Base-by-base conservation (phyloP, 2,113 vertebrate genomes). In the Promerops cafer region DNA sequence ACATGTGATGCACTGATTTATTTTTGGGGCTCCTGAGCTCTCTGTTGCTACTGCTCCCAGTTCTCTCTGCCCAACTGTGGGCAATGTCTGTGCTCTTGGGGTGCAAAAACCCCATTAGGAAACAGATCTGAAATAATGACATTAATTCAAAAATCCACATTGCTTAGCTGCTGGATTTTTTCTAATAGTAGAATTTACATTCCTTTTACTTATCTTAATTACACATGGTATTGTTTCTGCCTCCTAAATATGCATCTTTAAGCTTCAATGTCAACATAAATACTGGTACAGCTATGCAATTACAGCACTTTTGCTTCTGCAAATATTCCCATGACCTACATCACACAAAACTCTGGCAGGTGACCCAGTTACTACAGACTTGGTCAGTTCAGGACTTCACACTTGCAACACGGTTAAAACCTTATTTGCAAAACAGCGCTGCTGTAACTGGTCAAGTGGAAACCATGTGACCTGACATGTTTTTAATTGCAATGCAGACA, bases 301-400 rank as follows among this genome's bases (percentile, higher is more conserved):
- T 74, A 83, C 7, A 93, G 71, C 65, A 79, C 65, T 95, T 86
- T 52, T 89, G 66, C 77, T 94, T 95, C 89, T 94, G 69, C 77
- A 87, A 93, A 83, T 90, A 80, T 87, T 95, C 66, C 86, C 57
- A 74, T 80, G 94, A 91, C 81, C 80, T 84, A 75, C 22, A 8
- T 92, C 69, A 54, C 86, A 50, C 72, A 83, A 91, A 76, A 6
- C 79, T 65, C 37, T 54, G 30, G 86, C 72, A 92, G 71, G 59
- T 90, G 95, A 96, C 83, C 93, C 86, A 89, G 83, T 92, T 94
- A 54, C 89, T 87, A 83, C 80, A 93, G 91, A 83, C 86, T 93
- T 81, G 80, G 68, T 92, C 83, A 92, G 91, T 81, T 75, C 76
- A 96, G 89, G 71, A 92, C 92, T 95, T 90, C 72, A 93, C 76